Base-by-base conservation (phyloP, 2,888 invertebrate species). In the Drosophila cyrtoloma region DNA sequence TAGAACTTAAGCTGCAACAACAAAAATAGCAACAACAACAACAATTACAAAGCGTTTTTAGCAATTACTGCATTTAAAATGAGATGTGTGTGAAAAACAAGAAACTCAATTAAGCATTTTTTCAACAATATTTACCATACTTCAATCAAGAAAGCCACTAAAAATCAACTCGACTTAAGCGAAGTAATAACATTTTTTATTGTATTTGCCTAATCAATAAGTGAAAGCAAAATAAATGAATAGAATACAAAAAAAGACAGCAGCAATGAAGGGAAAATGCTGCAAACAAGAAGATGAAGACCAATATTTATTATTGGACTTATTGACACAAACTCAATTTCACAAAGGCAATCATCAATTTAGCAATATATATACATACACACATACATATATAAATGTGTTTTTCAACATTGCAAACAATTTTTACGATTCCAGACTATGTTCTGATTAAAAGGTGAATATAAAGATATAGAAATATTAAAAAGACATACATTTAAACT, bases 91-190 rank as follows among this genome's bases (percentile, higher is more conserved):
- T 42, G 22, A 22, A 55, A 58, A 55, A 51, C 33, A 64, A 69
- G 71, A 71, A 68, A 72, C 71, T 79, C 79, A 79, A 85, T 84
- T 79, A 77, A 82, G 83, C 77, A 79, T 81, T 86, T 83, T 82
- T 68, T 73, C 47, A 53, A 63, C 66, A 72, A 64, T 66, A 79
- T 64, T 75, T 79, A 37, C 63, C 37, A 60, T 82, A 73, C 70
- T 75, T 59, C 79, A 86, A 84, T 84, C 82, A 82, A 77, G 71
- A 80, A 66, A 64, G 66, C 56, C 63, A 52, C 59, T 74, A 5
- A 50, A 73, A 69, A 61, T 26, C 6, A 56, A 37, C 26, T 37
- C 12, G 7, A 39, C 12, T 56, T 28, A 32, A 12, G 22, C 32
- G 7, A 32, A 22, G 19, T 1, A 33, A 22, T 5, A 32, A 22